Evolutionary conservation across 2,888 invertebrate genomes (phyloP).

Genomic region (Syrista parreyssii): DNA sequence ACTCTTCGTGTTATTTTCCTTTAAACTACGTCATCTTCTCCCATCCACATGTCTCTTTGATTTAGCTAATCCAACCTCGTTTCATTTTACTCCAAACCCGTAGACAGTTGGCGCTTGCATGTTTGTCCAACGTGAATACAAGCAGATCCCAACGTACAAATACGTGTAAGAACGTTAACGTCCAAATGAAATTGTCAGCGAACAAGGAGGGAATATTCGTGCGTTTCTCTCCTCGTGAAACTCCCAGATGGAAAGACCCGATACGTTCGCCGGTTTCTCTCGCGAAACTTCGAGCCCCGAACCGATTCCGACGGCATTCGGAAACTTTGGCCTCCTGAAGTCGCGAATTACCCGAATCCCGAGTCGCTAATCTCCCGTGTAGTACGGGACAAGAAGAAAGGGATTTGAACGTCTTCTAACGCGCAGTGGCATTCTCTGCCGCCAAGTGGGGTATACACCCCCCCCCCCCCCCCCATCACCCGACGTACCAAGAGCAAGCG

Average conservation of each 20-base stretch:
- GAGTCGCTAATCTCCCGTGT: constrained; percentile 44
- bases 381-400: constrained; percentile 33
- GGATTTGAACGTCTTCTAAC: constrained; percentile 20
- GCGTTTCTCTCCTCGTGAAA: neutral
- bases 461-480: neutral
- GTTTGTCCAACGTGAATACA: neutral
- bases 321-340: constrained; percentile 34
- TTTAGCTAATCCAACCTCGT: neutral
- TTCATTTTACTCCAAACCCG: neutral
- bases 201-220: neutral
- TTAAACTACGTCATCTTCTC: neutral
- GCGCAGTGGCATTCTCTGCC: neutral
- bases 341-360: constrained; percentile 41
- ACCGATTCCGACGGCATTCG: constrained; percentile 24
- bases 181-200: neutral
- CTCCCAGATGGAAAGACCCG: constrained; percentile 30
- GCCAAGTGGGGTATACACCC: neutral
- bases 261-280: constrained; percentile 19
- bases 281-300: constrained; percentile 36
- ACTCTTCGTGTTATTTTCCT: neutral
- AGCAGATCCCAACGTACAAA: neutral
- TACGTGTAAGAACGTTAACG: neutral
- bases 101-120: neutral
- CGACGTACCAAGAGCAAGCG: constrained; percentile 27
- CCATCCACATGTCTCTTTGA: neutral